These are phyloP conservation scores for Molothrus aeneus DNA, from an alignment of 2,797 vertebrate genomes.

Conservation along the genomic window DNA sequence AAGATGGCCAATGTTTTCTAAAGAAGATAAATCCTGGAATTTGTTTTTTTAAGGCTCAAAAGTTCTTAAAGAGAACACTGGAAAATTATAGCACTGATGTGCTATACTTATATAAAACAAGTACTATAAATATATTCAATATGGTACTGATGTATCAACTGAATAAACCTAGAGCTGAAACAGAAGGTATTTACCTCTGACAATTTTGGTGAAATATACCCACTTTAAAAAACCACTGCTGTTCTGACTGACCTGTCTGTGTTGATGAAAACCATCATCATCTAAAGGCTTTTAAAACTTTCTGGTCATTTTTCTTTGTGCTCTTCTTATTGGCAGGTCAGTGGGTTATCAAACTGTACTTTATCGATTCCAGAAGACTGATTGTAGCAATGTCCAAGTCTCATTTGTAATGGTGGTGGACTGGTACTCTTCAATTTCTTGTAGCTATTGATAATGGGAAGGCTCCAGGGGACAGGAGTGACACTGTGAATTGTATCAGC, in stretches of 20 bases:
- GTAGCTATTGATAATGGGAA: background rate
- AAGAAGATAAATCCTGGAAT: background rate
- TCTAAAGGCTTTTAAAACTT: background rate
- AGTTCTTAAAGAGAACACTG: background rate
- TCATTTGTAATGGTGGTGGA: background rate
- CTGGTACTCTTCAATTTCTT: background rate
- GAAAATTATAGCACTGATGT: background rate
- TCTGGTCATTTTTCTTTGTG: background rate
- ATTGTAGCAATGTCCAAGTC: background rate
- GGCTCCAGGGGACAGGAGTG: background rate
- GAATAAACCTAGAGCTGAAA: background rate
- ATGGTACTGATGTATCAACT: background rate
- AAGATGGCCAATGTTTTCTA: background rate
- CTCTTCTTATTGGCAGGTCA: background rate
- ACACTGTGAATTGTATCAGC: background rate
- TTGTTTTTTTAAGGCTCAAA: background rate
- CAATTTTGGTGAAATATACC: background rate
- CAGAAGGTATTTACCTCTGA: background rate
- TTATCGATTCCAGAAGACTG: constrained; percentile 20
- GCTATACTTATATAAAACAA: background rate
- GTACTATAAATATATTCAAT: background rate
- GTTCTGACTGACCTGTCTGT: background rate
- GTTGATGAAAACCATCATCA: background rate
- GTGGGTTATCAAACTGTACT: background rate
- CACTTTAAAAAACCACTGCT: background rate